A percentile compares a stretch with the other conserved stretches of the same genome.
These are phyloP conservation scores for Magallana angulata DNA, from an alignment of 1,140 invertebrate species.

Conservation along the genomic window DNA sequence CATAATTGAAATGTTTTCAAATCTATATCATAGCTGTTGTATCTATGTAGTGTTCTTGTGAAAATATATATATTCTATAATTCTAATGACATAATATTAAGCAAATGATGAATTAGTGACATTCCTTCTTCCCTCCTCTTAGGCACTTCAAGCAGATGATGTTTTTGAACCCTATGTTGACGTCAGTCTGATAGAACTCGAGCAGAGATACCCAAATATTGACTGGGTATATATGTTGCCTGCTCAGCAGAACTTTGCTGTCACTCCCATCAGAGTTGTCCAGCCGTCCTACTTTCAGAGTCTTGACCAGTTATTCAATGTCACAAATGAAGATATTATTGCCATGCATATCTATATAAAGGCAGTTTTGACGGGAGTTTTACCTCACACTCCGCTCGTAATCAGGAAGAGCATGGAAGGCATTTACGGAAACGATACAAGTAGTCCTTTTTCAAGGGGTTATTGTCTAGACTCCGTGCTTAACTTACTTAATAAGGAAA, in stretches of 20 bases:
- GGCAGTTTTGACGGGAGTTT: not conserved
- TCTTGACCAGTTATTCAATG: conserved; percentile 22
- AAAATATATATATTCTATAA: no score
- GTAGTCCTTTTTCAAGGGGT: not conserved
- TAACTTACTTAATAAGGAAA: not conserved
- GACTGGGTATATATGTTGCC: conserved; percentile 19
- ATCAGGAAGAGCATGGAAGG: conserved; percentile 14
- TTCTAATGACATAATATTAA: no score
- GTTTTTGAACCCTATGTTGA: not conserved
- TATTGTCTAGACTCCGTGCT: conserved; percentile 9
- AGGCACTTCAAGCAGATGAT: not conserved
- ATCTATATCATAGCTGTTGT: no score
- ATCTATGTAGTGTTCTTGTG: no score
- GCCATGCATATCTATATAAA: not conserved
- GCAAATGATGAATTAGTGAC: no score
- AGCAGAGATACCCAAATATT: conserved; percentile 17
- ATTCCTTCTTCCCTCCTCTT: not conserved
- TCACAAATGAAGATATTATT: conserved; percentile 9
- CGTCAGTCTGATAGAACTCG: not conserved
- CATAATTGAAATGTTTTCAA: no score
- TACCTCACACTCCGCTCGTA: not conserved
- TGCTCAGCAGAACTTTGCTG: not conserved
- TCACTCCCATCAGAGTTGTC: not conserved
- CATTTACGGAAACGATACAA: conserved; percentile 7
- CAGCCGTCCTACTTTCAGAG: conserved; percentile 2